Conservation (phyloP, 2,797 vertebrate genomes). For the Phaenicophaeus curvirostris region DNA sequence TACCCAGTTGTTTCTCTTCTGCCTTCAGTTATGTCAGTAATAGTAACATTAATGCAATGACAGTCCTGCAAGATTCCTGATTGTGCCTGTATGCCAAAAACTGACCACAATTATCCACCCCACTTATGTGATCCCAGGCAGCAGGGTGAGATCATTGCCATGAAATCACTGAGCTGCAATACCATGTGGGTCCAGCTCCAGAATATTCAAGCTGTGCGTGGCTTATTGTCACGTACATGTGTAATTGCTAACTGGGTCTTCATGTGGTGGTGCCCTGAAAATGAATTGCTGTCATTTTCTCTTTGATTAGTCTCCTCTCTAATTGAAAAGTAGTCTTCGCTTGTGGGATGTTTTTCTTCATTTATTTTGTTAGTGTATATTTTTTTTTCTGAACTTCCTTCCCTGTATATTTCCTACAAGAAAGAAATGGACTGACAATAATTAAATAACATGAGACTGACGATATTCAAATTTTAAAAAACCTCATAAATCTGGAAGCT, state of each 20-base stretch:
- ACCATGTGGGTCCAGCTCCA: neutral
- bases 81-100: neutral
- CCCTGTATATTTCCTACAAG: neutral
- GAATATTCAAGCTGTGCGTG: neutral
- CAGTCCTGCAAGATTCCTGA: neutral
- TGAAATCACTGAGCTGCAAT: neutral
- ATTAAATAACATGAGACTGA: neutral
- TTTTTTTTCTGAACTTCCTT: neutral
- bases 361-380: neutral
- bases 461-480: neutral
- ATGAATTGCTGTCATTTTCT: neutral
- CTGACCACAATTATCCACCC: neutral
- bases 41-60: neutral
- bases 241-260: slow-evolving; percentile 7
- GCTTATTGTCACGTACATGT: neutral
- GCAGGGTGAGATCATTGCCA: neutral
- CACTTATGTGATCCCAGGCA: neutral
- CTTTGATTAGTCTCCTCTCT: neutral
- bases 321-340: neutral
- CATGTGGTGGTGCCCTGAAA: neutral
- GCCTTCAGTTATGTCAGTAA: neutral
- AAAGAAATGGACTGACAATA: neutral
- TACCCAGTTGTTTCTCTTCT: neutral
- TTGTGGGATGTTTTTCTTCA: neutral
- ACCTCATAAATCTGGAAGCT: neutral